Base-by-base conservation (phyloP, 2,888 invertebrate species). In the Eristalis arbustorum region DNA sequence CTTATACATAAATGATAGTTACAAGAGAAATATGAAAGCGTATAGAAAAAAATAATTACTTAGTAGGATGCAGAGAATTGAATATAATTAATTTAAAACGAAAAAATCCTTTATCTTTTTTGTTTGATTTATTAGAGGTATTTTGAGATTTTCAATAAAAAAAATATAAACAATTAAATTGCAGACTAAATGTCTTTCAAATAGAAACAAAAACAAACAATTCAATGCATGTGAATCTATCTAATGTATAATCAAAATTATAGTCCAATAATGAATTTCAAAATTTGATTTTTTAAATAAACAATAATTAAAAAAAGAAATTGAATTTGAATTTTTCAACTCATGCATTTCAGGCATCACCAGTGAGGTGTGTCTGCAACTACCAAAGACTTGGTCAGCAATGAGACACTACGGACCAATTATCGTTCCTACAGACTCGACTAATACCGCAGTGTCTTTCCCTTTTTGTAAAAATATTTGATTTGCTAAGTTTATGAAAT, bases 251-350 rank as follows among this genome's bases (percentile, higher is more conserved):
- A 85, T 85, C 85, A 77, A 85, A 85, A 85, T 77, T 85, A 66
- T 85, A 85, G 81, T 77, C 81, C 64, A 85, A 73, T 85, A 81
- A 77, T 81, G 69, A 77, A 77, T 77, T 85, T 85, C 77, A 80
- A 81, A 63, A 85, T 81, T 81, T 81, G 63, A 59, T 83, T 79
- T 80, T 84, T 80, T 76, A 84, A 83, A 80, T 80, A 84, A 84
- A 80, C 40, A 72, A 79, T 73, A 68, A 72, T 77, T 23, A 69
- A n/a, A 37, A 61, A 61, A 42, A 23, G 8, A 49, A 8, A n/a
- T 8, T 2, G 5, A 13, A 22, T 66, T 34, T 10, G 18, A 13
- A 22, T n/a, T 64, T 62, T n/a, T 1, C 25, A 25, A 25, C 25
- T 25, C 2, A 25, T n/a, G n/a, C n/a, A n/a, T n/a, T n/a, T n/a